Conservation (phyloP, 2,888 invertebrate species). For the Cacoxenus indagator region DNA sequence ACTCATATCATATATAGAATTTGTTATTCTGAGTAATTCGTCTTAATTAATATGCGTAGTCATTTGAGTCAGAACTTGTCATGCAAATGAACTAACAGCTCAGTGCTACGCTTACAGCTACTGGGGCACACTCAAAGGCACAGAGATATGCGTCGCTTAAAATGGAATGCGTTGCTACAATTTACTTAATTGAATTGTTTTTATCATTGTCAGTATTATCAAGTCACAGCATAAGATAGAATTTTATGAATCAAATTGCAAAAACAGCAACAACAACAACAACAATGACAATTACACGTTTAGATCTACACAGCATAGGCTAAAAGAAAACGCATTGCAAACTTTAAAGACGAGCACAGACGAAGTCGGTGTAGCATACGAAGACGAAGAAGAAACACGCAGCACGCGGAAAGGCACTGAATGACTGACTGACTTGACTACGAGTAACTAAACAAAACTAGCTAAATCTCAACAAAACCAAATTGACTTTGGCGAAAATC, state of each 20-base stretch:
- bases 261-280: background rate
- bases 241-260: conserved; percentile 11
- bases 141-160: background rate
- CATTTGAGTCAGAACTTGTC: background rate
- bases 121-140: background rate
- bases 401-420: background rate
- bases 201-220: background rate
- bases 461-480: conserved; percentile 55
- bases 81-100: background rate
- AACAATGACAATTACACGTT: background rate
- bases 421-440: conserved; percentile 31
- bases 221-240: background rate
- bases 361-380: background rate
- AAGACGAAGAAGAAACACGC: conserved; percentile 14
- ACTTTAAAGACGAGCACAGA: background rate
- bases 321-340: background rate
- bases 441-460: conserved; percentile 51
- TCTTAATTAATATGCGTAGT: background rate
- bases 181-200: background rate
- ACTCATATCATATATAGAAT: too few relatives aligned
- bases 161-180: background rate
- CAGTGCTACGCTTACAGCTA: background rate
- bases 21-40: too few relatives aligned
- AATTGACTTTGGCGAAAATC: conserved; percentile 22
- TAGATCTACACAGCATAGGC: background rate